phyloP scores from a whole-genome alignment of 2,888 invertebrate species.

The Nephrotoma flavescens region DNA sequence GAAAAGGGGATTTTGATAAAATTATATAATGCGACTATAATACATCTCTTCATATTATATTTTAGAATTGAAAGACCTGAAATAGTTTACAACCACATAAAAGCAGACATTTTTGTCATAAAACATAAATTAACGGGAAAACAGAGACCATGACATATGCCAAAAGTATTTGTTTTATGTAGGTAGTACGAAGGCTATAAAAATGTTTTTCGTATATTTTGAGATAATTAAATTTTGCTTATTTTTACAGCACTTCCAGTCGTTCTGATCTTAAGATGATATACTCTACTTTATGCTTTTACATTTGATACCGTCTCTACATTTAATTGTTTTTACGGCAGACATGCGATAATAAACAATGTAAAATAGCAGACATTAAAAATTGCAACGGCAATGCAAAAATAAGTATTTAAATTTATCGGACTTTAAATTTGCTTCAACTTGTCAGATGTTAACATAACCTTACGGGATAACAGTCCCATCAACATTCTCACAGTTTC shows the following conservation, averaged over 20 bases:
- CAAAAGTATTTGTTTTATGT: background rate
- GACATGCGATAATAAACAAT: too few relatives aligned
- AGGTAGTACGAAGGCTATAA: background rate
- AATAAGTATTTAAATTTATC: too few relatives aligned
- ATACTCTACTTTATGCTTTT: too few relatives aligned
- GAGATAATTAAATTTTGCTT: background rate
- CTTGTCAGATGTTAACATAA: too few relatives aligned
- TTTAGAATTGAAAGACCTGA: background rate
- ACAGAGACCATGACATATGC: background rate
- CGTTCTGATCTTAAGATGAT: background rate
- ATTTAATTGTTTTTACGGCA: too few relatives aligned
- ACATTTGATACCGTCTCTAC: too few relatives aligned
- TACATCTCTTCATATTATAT: background rate
- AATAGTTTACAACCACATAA: background rate
- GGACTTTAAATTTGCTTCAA: too few relatives aligned
- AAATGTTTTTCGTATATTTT: background rate
- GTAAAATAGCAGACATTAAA: too few relatives aligned
- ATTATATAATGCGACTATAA: background rate
- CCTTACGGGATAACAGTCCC: too few relatives aligned
- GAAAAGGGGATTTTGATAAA: background rate
- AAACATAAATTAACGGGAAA: background rate
- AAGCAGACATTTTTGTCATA: background rate
- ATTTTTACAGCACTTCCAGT: background rate
- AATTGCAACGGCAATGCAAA: too few relatives aligned
- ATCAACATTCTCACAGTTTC: too few relatives aligned